Evolutionary conservation across 2,797 vertebrate genomes (phyloP), one percentile per base, ranked within the genome.

Genomic region (Argyrosomus regius): DNA sequence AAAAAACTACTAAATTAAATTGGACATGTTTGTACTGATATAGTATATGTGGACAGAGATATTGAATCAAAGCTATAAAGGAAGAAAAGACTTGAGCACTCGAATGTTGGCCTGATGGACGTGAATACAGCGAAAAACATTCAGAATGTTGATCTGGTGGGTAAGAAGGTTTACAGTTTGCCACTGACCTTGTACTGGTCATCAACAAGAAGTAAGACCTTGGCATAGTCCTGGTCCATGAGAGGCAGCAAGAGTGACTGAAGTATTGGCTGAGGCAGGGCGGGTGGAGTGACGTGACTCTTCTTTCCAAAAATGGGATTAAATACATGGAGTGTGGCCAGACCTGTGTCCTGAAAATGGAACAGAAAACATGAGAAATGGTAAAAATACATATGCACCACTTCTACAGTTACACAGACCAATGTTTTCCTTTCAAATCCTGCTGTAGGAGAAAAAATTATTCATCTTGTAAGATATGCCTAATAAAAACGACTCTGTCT

Each of bases 221-320:
- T 99, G 56, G 98, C 96, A 2, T 99, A 99, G 83, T 99, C 98
- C 91, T 99, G 98, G 89, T 99, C 98, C 95, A 99, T 99, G 84
- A 99, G 78, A 3, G 98, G 98, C 64, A 99, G 94, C 73, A 99
- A 92, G 75, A 99, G 89, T 1, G 98, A 97, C 93, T 99, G 98
- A 68, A 99, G 95, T 61, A 99, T 84, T 0, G 98, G 97, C 46
- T 95, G 96, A 78, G 96, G 94, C 83, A 98, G 91, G 77, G 93
- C 83, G 0, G 98, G 98, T 7, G 97, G 96, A 16, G 93, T 94
- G 71, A 98, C 91, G 53, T 99, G 97, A 87, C 98, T 99, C 94
- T 95, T 97, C 89, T 96, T 98, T 31, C 98, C 98, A 90, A 98
- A 99, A 78, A 99, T 98, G 49, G 98, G 98, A 87, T 99, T 99